Evolutionary conservation across 2,797 vertebrate species (phyloP).

Genomic region (Clamator glandarius): DNA sequence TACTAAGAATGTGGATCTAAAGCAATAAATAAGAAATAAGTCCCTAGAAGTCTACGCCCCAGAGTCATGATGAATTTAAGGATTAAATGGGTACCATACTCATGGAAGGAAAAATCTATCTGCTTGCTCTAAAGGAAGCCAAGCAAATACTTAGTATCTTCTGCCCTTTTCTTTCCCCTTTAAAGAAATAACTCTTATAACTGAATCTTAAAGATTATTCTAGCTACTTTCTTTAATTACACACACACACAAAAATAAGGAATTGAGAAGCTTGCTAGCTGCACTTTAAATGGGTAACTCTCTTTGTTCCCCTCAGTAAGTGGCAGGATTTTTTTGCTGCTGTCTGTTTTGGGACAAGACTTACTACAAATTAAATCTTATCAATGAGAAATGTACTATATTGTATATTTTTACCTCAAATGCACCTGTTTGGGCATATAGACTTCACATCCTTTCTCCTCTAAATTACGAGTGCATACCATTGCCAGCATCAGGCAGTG

Average conservation of each 20-base stretch:
- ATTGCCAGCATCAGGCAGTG: not conserved
- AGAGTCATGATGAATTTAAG: not conserved
- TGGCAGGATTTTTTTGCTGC: not conserved
- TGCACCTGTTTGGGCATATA: not conserved
- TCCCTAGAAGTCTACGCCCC: not conserved
- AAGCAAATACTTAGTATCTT: not conserved
- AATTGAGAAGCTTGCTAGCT: not conserved
- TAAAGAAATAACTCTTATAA: not conserved
- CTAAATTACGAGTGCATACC: not conserved
- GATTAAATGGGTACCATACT: slow-evolving; percentile 8
- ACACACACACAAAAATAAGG: not conserved
- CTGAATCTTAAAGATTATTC: not conserved
- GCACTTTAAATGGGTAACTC: not conserved
- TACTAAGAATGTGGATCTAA: not conserved
- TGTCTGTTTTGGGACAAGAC: not conserved
- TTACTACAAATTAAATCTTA: not conserved
- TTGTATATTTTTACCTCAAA: slow-evolving; percentile 17
- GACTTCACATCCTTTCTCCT: not conserved
- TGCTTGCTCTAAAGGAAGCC: not conserved
- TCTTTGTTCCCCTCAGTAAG: not conserved
- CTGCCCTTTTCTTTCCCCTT: not conserved
- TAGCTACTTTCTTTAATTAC: not conserved
- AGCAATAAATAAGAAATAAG: slow-evolving; percentile 11
- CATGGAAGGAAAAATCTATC: not conserved
- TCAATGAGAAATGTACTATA: not conserved